phyloP scores from a whole-genome alignment of 1,140 invertebrate genomes.

The Hylaeus anthracinus region DNA sequence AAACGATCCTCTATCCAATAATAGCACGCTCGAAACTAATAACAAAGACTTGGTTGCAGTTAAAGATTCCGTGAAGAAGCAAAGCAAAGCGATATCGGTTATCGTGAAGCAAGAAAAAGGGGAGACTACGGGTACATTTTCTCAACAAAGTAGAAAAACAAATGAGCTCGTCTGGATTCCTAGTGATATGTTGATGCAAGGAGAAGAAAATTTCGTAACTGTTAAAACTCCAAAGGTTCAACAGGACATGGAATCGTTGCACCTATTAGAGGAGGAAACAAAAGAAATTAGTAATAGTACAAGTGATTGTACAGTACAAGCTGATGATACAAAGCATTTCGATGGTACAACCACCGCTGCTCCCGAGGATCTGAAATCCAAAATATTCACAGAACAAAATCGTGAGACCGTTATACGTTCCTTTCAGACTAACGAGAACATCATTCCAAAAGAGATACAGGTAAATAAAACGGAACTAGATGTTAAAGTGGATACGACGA shows the following conservation, averaged over 20 bases:
- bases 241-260: constrained; percentile 4
- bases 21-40: background rate
- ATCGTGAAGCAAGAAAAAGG: constrained; percentile 46
- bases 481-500: background rate
- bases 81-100: constrained; percentile 36
- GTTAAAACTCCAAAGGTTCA: constrained; percentile 6
- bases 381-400: background rate
- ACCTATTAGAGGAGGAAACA: constrained; percentile 33
- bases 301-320: background rate
- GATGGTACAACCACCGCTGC: no score
- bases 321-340: background rate
- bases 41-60: background rate
- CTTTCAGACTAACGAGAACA: background rate
- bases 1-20: background rate
- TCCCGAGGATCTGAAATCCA: background rate
- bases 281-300: background rate
- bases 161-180: constrained; percentile 45
- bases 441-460: background rate
- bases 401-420: constrained; percentile 25
- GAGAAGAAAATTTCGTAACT: background rate
- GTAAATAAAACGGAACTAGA: no score
- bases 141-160: background rate
- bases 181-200: constrained; percentile 22
- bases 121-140: background rate
- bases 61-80: background rate